Base-by-base conservation (phyloP, 2,797 vertebrate species). In the Pygocentrus nattereri region DNA sequence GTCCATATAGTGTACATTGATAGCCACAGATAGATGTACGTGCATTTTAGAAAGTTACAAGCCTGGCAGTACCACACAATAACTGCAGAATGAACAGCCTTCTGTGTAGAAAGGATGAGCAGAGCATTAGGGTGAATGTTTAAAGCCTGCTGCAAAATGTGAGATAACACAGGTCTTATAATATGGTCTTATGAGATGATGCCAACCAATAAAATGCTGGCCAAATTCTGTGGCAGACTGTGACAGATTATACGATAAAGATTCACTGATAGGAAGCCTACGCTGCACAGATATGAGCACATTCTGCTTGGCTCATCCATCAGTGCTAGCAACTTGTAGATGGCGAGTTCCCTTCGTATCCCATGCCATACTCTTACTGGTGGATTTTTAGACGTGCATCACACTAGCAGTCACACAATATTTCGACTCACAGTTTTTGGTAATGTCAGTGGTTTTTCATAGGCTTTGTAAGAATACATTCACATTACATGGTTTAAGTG, bases 111-210 rank as follows among this genome's bases (percentile, higher is more conserved):
- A 44, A 30, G 47, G 44, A 27, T 38, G 67, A 27, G 15, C 41
- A 27, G 44, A 13, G 41, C 67, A 49, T 70, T 49, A 27, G 64
- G 31, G 64, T 4, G 64, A n/a, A 41, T 12, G 19, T 41, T 41
- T 67, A 67, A 67, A 41, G 34, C 34, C 64, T 67, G 64, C 64
- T 67, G 64, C 31, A 67, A 41, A 38, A 31, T 67, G 64, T 41
- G 64, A 3, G 64, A 67, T 67, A 67, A 67, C 31, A 67, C 19
- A 0, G 8, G 5, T 41, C 64, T 38, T 67, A 67, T 38, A 34
- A 44, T 44, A 12, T 44, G 21, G 64, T 67, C 13, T 67, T 38
- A 67, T 19, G 18, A 34, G 64, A 67, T 21, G 19, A 41, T 67
- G 64, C 34, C 31, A 67, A 6, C 19, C 31, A 67, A 18, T 12